Evolutionary conservation across 1,140 invertebrate genomes (phyloP).

Genomic region (Eumeta japonica): DNA sequence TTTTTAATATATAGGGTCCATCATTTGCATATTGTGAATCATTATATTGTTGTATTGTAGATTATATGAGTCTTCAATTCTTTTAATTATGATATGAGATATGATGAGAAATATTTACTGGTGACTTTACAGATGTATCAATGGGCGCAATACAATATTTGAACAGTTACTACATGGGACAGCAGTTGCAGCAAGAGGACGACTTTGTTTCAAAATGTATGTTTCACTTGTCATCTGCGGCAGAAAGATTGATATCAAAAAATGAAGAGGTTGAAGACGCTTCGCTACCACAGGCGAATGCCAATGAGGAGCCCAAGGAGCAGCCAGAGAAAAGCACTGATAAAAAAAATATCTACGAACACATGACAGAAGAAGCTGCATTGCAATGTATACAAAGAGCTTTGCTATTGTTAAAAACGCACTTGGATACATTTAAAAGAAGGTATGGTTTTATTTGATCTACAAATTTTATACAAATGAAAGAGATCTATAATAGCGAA

Average conservation of each 20-base stretch:
- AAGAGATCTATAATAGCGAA: neutral
- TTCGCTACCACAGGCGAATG: slow-evolving; percentile 10
- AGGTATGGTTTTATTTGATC: slow-evolving; percentile 53
- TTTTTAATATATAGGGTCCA: too few species aligned
- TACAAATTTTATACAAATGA: neutral
- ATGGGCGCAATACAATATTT: slow-evolving; percentile 91
- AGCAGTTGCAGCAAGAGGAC: slow-evolving; percentile 84
- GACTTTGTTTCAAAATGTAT: slow-evolving; percentile 91
- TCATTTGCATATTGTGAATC: too few species aligned
- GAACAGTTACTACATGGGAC: slow-evolving; percentile 89
- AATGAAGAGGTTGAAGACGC: slow-evolving; percentile 30
- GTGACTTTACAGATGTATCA: slow-evolving; percentile 79
- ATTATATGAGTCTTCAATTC: too few species aligned
- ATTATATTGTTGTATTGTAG: too few species aligned
- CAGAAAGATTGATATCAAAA: slow-evolving; percentile 65
- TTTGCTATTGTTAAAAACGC: slow-evolving; percentile 82
- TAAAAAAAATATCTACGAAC: slow-evolving; percentile 43
- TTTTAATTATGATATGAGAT: too few species aligned
- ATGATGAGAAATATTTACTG: too few species aligned
- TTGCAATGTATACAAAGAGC: slow-evolving; percentile 87
- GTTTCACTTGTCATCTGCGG: slow-evolving; percentile 81
- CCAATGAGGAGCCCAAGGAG: slow-evolving; percentile 21
- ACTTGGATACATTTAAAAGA: slow-evolving; percentile 87
- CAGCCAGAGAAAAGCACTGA: slow-evolving; percentile 26
- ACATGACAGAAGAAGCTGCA: slow-evolving; percentile 71